Base-by-base conservation (phyloP, 2,888 invertebrate genomes). In the Tuberolachnus salignus region DNA sequence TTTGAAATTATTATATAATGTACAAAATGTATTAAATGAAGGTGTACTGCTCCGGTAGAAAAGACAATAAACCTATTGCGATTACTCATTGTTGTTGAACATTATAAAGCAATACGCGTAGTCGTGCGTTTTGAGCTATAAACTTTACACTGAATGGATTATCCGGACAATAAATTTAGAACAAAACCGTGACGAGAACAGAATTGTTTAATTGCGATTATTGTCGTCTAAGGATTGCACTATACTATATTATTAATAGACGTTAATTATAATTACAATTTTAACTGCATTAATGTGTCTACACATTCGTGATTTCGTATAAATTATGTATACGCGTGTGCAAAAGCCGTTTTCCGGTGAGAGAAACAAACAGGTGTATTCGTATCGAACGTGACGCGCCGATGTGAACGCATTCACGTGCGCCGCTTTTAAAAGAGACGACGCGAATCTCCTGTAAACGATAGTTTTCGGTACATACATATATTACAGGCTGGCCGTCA, bases 351-450 rank as follows among this genome's bases (percentile, higher is more conserved):
- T 71, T 71, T 71, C 59, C 26, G 3, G 26, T 59, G 59, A n/a
- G 71, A 71, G 59, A 59, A 57, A 59, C 59, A 46, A 71, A 71
- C 71, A 71, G 71, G 46, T 59, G 71, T 71, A 59, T 26, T 34
- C 16, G 11, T 42, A 70, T 44, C 55, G 21, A 70, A 70, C 21
- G 16, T 34, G 34, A 34, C 34, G 34, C 6, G 6, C 6, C 44
- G 42, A 53, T 46, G 57, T 70, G 53, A 53, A 64, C 14, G 64
- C 34, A 34, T 61, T 34, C 19, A 19, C 14, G 42, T 69, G 53
- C 1, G 3, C 53, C n/a, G 42, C 53, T 53, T 69, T 14, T 14
- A 53, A 69, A 69, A 53, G 53, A 69, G 53, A 69, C 19, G 14
- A 69, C 53, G 34, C 34, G 34, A 42, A 23, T 10, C 53, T 34